Conservation (phyloP, 2,888 invertebrate species). For the Tortrix viridana region DNA sequence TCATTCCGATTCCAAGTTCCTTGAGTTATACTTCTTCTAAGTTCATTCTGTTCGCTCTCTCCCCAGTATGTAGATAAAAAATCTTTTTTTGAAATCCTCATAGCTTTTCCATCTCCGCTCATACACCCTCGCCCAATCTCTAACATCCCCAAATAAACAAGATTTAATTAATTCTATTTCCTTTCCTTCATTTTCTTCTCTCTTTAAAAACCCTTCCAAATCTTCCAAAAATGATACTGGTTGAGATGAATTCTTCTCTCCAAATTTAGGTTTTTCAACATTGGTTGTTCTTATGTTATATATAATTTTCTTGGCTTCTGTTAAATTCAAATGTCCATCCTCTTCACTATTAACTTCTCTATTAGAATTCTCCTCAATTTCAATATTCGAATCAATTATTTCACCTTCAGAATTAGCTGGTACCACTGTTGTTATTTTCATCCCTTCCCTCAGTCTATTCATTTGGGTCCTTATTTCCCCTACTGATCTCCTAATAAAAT, state of each 20-base stretch:
- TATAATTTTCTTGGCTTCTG: background rate
- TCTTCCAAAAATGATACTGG: constrained; percentile 4
- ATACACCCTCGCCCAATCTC: constrained; percentile 11
- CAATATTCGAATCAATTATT: too few relatives aligned
- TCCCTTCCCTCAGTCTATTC: too few relatives aligned
- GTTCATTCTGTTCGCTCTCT: constrained; percentile 6
- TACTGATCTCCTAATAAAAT: too few relatives aligned
- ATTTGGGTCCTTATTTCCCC: too few relatives aligned
- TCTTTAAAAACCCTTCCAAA: background rate
- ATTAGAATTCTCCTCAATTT: too few relatives aligned
- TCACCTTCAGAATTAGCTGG: too few relatives aligned
- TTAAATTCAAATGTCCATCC: too few relatives aligned
- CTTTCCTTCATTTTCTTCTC: background rate
- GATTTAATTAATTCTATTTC: background rate
- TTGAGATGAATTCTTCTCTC: background rate
- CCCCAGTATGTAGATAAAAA: constrained; percentile 12
- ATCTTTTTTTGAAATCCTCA: constrained; percentile 9
- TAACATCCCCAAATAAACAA: background rate
- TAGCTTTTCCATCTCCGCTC: background rate
- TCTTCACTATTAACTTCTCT: too few relatives aligned
- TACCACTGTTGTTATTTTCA: too few relatives aligned
- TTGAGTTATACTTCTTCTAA: background rate
- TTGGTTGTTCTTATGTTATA: background rate
- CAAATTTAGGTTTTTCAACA: background rate
- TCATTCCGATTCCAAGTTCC: background rate